phyloP scores from a whole-genome alignment of 2,888 invertebrate genomes.

The Xestobium rufovillosum region DNA sequence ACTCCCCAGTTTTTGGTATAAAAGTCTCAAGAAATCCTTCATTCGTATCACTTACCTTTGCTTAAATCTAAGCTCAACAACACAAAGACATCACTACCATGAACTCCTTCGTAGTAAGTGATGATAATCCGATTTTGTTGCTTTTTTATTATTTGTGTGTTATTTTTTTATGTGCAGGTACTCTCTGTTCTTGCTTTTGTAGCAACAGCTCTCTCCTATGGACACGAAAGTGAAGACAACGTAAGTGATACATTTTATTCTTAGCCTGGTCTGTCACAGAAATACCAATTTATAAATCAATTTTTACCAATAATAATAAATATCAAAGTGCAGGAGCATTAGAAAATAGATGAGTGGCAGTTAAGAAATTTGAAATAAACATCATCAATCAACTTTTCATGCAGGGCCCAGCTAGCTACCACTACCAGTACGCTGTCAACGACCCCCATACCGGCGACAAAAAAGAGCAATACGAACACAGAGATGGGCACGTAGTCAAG shows the following conservation, averaged over 20 bases:
- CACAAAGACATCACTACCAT: too few relatives aligned
- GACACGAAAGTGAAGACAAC: neutral
- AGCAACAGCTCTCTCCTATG: neutral
- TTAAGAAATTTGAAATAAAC: neutral
- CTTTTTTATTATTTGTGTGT: too few relatives aligned
- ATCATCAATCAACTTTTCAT: neutral
- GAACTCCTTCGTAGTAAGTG: too few relatives aligned
- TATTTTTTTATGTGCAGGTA: neutral
- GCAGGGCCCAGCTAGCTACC: slow-evolving; percentile 27
- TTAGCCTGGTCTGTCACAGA: too few relatives aligned
- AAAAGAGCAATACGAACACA: slow-evolving; percentile 30
- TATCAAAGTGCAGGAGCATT: neutral
- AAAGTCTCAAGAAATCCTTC: too few relatives aligned
- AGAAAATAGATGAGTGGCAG: slow-evolving; percentile 1
- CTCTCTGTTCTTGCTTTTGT: slow-evolving; percentile 2
- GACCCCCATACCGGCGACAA: slow-evolving; percentile 32
- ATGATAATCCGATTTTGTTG: too few relatives aligned
- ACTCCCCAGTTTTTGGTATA: too few relatives aligned
- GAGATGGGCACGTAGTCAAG: slow-evolving; percentile 28
- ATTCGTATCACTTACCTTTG: too few relatives aligned
- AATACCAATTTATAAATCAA: too few relatives aligned
- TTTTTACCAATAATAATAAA: too few relatives aligned
- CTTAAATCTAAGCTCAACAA: too few relatives aligned
- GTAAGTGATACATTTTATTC: neutral
- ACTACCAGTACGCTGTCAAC: slow-evolving; percentile 31